Conservation (phyloP, 2,888 invertebrate genomes). For the Parthenolecanium corni region DNA sequence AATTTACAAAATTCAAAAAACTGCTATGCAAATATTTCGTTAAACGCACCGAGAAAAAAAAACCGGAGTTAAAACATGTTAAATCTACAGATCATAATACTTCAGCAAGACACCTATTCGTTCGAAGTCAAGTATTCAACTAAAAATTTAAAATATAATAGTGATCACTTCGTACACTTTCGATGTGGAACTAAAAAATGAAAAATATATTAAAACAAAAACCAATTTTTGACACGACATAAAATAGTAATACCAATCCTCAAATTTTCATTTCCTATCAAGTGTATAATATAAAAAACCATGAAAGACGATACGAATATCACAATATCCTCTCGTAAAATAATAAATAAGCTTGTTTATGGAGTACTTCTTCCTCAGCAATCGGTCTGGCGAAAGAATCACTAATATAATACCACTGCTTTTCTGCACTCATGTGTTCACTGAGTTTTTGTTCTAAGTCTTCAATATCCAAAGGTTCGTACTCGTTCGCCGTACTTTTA, state of each 20-base stretch:
- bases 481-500: conserved; percentile 17
- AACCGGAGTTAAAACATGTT: too few relatives aligned
- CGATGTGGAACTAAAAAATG: too few relatives aligned
- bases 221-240: background rate
- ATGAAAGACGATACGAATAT: conserved; percentile 32
- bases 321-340: conserved; percentile 90
- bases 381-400: conserved; percentile 78
- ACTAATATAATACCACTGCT: conserved; percentile 79
- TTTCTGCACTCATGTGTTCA: conserved; percentile 6
- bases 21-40: background rate
- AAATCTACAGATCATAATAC: too few relatives aligned
- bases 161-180: too few relatives aligned
- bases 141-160: too few relatives aligned
- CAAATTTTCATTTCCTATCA: too few relatives aligned
- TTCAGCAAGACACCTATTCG: too few relatives aligned
- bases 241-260: background rate
- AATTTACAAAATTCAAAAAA: conserved; percentile 16
- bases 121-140: too few relatives aligned
- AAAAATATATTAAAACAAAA: background rate
- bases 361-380: conserved; percentile 63
- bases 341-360: conserved; percentile 83
- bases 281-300: background rate
- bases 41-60: too few relatives aligned
- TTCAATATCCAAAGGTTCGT: conserved; percentile 19
- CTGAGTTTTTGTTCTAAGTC: background rate